These are phyloP conservation scores for Drosophila formosana DNA, from an alignment of 2,888 invertebrate species.

Conservation along the genomic window DNA sequence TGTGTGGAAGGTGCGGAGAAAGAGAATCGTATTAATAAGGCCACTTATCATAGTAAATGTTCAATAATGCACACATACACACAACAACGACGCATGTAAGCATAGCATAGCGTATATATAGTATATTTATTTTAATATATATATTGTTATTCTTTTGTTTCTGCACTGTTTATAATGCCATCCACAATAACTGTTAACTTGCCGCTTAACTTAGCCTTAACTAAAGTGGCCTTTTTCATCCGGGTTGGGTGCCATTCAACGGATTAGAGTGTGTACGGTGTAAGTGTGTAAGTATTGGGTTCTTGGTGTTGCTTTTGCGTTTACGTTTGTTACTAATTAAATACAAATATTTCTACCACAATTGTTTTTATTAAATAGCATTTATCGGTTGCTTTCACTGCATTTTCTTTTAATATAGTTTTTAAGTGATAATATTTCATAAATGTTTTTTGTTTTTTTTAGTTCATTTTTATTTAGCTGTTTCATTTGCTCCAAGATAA, in stretches of 20 bases:
- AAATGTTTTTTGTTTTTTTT: background rate
- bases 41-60: conserved; percentile 72
- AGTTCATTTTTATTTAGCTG: conserved; percentile 17
- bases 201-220: conserved; percentile 34
- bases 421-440: conserved; percentile 12
- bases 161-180: conserved; percentile 12
- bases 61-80: conserved; percentile 54
- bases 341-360: conserved; percentile 41
- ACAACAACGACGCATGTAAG: conserved; percentile 41
- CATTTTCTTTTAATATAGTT: conserved; percentile 7
- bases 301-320: conserved; percentile 26
- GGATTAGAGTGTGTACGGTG: conserved; percentile 1
- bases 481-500: conserved; percentile 46
- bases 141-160: background rate
- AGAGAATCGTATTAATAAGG: conserved; percentile 63
- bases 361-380: conserved; percentile 23
- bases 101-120: conserved; percentile 19
- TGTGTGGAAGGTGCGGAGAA: conserved; percentile 46
- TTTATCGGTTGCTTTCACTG: conserved; percentile 13
- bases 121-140: conserved; percentile 16
- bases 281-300: conserved; percentile 22
- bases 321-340: conserved; percentile 25
- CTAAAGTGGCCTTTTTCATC: conserved; percentile 33
- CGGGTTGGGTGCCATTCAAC: conserved; percentile 19
- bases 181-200: conserved; percentile 29